Evolutionary conservation across 1,140 invertebrate genomes (phyloP), one percentile per base, ranked within the genome.

Genomic region (Gonioctena quinquepunctata): DNA sequence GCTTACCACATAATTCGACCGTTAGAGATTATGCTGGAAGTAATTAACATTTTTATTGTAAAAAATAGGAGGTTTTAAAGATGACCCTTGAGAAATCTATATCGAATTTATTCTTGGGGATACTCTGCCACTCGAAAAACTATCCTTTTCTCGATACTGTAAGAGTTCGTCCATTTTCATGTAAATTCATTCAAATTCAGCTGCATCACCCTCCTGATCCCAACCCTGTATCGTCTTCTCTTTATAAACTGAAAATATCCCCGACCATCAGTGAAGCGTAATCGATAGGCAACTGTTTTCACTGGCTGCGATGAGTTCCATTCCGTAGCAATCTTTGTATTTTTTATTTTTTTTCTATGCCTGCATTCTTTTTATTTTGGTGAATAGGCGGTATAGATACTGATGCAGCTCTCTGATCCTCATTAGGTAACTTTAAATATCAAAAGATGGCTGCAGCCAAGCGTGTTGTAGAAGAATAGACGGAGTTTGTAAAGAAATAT

Each of bases 341-440:
- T 66, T 66, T 66, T 66, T 66, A 66, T 49, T 26, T 66, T 50
- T 64, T 66, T 49, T 48, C 25, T n/a, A 42, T 11, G 7, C 22
- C 11, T 13, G 18, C 13, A 26, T 54, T 22, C 26, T 66, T 54
- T n/a, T 66, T 23, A 49, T 54, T 66, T 16, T 25, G 18, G 33
- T 66, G 63, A 66, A 66, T 66, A 66, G 63, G 33, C 63, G 48
- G 63, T 49, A 66, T 28, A 54, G 63, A 49, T 54, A 49, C 49
- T 66, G 63, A 25, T 66, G 33, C 50, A 66, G 48, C 27, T 33
- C 21, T n/a, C n/a, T n/a, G n/a, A n/a, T n/a, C n/a, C 50, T 49
- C 49, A 66, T 66, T 66, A 66, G 63, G 21, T 28, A 26, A 49
- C 27, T 66, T 49, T 66, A 66, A 66, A 66, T 66, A 66, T 66